phyloP scores from a whole-genome alignment of 2,888 invertebrate species.

The Drosophila ustulata region DNA sequence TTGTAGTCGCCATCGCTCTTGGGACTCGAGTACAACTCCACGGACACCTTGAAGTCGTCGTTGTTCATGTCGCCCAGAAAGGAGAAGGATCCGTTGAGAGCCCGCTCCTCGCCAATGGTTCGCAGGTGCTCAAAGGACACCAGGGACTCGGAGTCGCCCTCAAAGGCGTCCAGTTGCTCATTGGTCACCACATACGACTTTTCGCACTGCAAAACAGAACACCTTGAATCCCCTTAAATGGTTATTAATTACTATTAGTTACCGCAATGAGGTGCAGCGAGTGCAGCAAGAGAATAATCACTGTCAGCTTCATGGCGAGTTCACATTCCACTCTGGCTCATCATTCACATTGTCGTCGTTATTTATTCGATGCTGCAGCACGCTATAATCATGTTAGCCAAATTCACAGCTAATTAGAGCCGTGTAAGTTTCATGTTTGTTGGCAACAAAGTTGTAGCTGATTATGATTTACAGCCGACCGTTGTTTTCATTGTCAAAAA shows the following conservation, averaged over 20 bases:
- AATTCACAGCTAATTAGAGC: constrained; percentile 7
- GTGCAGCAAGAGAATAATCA: constrained; percentile 30
- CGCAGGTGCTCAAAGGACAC: constrained; percentile 56
- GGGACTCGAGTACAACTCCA: constrained; percentile 74
- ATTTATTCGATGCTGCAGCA: constrained; percentile 53
- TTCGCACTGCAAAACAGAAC: constrained; percentile 45
- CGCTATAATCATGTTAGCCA: constrained; percentile 55
- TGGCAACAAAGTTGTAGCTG: constrained; percentile 45
- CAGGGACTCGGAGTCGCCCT: constrained; percentile 67
- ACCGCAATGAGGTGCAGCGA: constrained; percentile 55
- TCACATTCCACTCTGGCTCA: not conserved
- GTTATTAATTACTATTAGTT: not conserved
- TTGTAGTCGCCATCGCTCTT: constrained; percentile 73
- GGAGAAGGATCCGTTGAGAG: constrained; percentile 70
- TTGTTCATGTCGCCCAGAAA: constrained; percentile 73
- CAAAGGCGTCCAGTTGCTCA: constrained; percentile 68
- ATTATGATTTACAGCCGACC: constrained; percentile 9
- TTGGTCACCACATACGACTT: constrained; percentile 73
- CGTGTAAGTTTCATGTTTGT: constrained; percentile 32
- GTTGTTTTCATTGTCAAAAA: constrained; percentile 4
- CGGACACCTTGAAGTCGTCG: constrained; percentile 70
- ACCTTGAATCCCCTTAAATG: too few relatives aligned
- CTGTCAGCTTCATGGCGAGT: constrained; percentile 50
- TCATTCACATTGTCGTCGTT: constrained; percentile 14
- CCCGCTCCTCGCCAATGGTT: constrained; percentile 66